A percentile compares a stretch with the other conserved stretches of the same genome.
Conservation (phyloP, 2,113 vertebrate species). For the Scopus umbretta region DNA sequence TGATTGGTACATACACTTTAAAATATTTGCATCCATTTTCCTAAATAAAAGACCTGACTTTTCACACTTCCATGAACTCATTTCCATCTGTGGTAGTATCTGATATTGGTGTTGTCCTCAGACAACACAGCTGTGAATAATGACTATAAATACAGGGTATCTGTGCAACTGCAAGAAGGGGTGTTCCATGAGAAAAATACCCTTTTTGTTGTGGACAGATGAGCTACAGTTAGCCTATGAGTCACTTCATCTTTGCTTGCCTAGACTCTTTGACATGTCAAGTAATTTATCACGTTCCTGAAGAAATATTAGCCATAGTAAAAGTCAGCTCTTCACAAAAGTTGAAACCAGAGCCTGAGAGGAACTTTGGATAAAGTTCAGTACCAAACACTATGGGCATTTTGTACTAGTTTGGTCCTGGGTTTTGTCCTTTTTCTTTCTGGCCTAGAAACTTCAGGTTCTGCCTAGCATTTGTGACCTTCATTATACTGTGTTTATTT, state of each 20-base stretch:
- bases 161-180: neutral
- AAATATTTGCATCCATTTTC: neutral
- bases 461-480: neutral
- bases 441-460: neutral
- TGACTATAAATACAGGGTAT: neutral
- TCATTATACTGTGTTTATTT: neutral
- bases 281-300: neutral
- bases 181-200: neutral
- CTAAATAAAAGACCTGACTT: neutral
- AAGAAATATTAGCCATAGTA: neutral
- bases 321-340: neutral
- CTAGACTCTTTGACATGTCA: neutral
- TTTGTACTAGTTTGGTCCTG: neutral
- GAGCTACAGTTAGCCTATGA: neutral
- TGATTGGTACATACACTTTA: neutral
- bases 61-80: neutral
- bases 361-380: neutral
- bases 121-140: neutral
- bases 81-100: neutral
- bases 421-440: neutral
- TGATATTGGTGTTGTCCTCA: neutral
- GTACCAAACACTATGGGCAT: neutral
- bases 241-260: neutral
- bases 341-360: neutral
- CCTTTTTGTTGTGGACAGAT: neutral